A percentile compares a stretch with the other conserved stretches of the same genome.
phyloP scores from a whole-genome alignment of 2,113 vertebrate species.

The Glaucidium brasilianum region DNA sequence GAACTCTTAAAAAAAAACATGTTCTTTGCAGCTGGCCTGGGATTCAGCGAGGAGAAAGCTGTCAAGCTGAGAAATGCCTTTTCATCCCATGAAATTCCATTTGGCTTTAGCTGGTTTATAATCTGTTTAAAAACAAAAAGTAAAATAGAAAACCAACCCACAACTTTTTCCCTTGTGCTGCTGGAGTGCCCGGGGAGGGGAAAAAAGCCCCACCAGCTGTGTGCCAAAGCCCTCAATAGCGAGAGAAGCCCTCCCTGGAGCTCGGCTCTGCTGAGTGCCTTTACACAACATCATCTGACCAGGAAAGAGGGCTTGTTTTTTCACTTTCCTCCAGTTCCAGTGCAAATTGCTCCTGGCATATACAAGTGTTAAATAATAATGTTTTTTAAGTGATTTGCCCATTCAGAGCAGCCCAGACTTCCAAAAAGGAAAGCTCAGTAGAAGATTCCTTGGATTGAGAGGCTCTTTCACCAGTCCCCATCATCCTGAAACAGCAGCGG shows the following conservation, averaged over 20 bases:
- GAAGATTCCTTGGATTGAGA: neutral
- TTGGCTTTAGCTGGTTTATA: neutral
- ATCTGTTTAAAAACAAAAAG: neutral
- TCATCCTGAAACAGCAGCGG: neutral
- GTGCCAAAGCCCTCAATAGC: neutral
- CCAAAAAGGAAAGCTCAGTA: neutral
- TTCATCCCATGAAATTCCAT: neutral
- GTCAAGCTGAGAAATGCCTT: constrained; percentile 13
- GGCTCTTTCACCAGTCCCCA: neutral
- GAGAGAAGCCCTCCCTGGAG: neutral
- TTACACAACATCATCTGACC: neutral
- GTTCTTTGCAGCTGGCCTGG: neutral
- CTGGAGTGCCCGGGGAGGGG: neutral
- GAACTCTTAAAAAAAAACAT: neutral
- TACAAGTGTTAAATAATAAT: neutral
- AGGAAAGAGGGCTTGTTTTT: neutral
- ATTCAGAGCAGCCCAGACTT: neutral
- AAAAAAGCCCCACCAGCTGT: neutral
- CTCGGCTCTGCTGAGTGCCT: neutral
- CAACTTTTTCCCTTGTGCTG: neutral
- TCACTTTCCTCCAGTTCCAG: neutral
- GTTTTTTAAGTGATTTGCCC: fast-evolving
- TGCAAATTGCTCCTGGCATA: neutral
- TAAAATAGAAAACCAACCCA: neutral
- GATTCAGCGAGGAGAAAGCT: neutral